phyloP scores from a whole-genome alignment of 2,888 invertebrate genomes.

The Lamproptera curius region DNA sequence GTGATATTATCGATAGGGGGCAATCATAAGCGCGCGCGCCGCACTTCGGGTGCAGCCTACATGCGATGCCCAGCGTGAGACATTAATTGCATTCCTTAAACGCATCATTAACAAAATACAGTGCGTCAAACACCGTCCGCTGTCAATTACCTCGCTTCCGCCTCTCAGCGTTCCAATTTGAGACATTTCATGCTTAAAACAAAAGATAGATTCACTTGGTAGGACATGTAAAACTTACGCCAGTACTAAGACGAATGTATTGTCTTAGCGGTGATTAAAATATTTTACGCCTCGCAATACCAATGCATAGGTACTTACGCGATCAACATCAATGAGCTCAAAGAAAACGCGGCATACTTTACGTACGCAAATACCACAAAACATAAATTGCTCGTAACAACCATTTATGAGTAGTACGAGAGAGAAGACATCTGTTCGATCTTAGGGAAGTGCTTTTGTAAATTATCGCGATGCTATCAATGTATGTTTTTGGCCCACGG shows the following conservation, averaged over 20 bases:
- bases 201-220: too few species aligned
- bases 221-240: too few species aligned
- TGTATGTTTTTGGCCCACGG: not conserved
- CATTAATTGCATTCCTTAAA: conserved; percentile 10
- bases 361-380: conserved; percentile 1
- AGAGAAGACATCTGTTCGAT: not conserved
- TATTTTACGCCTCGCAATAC: too few species aligned
- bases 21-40: not conserved
- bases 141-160: not conserved
- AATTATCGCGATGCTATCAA: not conserved
- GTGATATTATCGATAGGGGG: not conserved
- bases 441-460: not conserved
- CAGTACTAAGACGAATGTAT: too few species aligned
- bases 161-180: not conserved
- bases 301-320: too few species aligned
- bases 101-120: conserved; percentile 9
- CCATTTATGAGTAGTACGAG: conserved; percentile 2
- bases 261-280: too few species aligned
- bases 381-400: conserved; percentile 1
- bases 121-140: not conserved
- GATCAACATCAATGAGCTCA: not conserved
- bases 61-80: not conserved
- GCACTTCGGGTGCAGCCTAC: not conserved
- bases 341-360: not conserved
- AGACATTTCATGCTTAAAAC: not conserved